These are phyloP conservation scores for Goniozus legneri DNA, from an alignment of 1,140 invertebrate genomes.

Conservation along the genomic window DNA sequence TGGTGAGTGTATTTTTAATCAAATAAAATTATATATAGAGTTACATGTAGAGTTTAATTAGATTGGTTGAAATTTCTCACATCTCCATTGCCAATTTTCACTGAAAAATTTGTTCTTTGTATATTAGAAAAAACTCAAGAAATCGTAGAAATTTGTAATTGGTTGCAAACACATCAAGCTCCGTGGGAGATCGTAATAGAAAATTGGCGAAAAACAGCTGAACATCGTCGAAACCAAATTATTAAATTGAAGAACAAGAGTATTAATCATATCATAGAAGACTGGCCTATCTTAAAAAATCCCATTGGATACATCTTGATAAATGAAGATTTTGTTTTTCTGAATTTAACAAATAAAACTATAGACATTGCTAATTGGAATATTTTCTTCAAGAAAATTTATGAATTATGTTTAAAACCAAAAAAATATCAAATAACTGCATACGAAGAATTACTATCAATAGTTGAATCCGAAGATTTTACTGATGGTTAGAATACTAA, in stretches of 20 bases:
- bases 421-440: too few species aligned
- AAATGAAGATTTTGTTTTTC: background rate
- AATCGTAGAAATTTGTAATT: background rate
- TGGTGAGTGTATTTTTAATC: background rate
- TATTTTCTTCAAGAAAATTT: background rate
- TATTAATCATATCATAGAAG: background rate
- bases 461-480: too few species aligned
- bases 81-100: background rate
- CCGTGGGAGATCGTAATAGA: background rate
- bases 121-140: background rate
- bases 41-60: background rate
- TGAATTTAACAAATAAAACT: background rate
- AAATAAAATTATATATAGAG: background rate
- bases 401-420: background rate
- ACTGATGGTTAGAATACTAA: too few species aligned
- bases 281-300: background rate
- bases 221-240: background rate
- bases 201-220: background rate
- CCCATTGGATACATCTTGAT: background rate
- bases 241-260: background rate
- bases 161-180: background rate
- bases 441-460: too few species aligned
- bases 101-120: background rate
- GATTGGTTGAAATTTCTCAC: background rate
- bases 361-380: background rate